phyloP scores from a whole-genome alignment of 1,140 invertebrate species.

The Drosophila jambulina region DNA sequence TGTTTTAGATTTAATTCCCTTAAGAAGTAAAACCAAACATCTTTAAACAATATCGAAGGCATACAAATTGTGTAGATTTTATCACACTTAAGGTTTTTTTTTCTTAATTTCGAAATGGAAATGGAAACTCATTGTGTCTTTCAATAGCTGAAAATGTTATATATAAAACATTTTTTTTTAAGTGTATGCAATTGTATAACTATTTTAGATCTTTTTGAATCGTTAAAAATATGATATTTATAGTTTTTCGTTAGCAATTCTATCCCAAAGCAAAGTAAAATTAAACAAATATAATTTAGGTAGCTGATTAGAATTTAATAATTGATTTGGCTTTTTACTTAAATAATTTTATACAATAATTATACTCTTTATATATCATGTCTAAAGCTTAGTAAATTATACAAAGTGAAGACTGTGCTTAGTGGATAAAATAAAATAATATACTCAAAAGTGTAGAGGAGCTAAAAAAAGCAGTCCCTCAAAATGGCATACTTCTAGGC shows the following conservation, averaged over 20 bases:
- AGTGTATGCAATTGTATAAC: not conserved
- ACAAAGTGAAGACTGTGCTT: not conserved
- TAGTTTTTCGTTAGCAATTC: no score
- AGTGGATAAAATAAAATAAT: not conserved
- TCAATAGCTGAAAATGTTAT: not conserved
- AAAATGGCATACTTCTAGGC: conserved; percentile 59
- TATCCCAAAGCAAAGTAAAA: not conserved
- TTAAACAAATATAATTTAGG: not conserved
- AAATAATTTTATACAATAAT: not conserved
- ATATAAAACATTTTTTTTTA: no score
- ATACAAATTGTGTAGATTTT: not conserved
- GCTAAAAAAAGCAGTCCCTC: not conserved
- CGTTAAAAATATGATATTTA: not conserved
- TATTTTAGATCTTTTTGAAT: not conserved
- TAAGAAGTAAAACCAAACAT: no score
- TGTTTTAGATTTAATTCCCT: not conserved
- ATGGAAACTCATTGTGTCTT: not conserved
- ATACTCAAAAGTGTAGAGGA: not conserved
- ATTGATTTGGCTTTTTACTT: not conserved
- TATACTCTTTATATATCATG: not conserved
- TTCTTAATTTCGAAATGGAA: not conserved
- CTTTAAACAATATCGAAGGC: no score
- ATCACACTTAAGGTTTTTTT: not conserved
- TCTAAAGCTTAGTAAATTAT: not conserved
- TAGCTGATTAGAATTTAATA: not conserved